Evolutionary conservation across 35 echinoderm and acorn worm species (phyloP), one percentile per base, ranked within the genome.

Genomic region (Anneissia japonica): DNA sequence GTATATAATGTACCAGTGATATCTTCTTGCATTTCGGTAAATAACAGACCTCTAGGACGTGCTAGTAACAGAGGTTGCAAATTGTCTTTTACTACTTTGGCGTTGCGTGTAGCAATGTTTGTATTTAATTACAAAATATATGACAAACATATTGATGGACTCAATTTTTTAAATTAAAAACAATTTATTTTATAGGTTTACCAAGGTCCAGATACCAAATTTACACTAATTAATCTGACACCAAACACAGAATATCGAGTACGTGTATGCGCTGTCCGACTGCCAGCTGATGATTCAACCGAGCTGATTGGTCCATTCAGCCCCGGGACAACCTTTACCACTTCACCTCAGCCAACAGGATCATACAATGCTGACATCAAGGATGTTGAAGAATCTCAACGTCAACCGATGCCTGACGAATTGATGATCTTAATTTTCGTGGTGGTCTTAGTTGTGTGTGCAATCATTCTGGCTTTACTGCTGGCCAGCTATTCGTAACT

Each of bases 271-370:
- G 96, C 96, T 39, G 82, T 99, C 16, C 82, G 96, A 14, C 77
- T 91, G 29, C 86, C 92, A 2, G 74, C 77, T 0, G 96, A 97
- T 32, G 91, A 90, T 10, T 80, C 88, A 4, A 77, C 82, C 1
- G 96, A 99, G 45, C 89, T 99, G n/a, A 41, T 76, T 29, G 96
- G 96, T 37, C 77, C 86, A 46, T 99, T 94, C 89, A 94, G 91
- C 31, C 86, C 89, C 16, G 93, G 96, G 88, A 84, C 39, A 74
- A 43, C 80, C 16, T 86, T 89, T 77, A 56, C 19, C 34, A 51
- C 26, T 30, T 64, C 34, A 81, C 38, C 29, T 38, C 72, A 17
- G 75, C 55, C 40, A 37, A 31, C 14, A 36, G 77, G 45, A 83
- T 72, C 46, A 76, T 36, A 38, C 30, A 81, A 73, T 1, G 35